phyloP scores from a whole-genome alignment of 1,140 invertebrate genomes.

The Ips typographus region DNA sequence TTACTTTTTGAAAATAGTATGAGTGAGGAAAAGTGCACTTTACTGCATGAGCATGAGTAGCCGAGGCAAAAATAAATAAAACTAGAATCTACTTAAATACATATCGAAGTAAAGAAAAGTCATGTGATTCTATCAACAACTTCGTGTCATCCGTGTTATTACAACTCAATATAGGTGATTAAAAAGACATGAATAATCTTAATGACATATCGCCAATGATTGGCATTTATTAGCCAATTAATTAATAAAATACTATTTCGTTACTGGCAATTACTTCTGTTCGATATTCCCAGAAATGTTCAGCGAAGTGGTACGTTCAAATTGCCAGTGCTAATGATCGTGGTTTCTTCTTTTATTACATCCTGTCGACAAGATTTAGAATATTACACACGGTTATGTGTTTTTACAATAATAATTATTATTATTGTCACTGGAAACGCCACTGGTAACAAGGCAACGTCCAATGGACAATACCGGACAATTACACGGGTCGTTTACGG shows the following conservation, averaged over 20 bases:
- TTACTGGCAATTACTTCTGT: slow-evolving; percentile 5
- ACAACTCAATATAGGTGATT: no score
- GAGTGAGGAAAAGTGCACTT: no score
- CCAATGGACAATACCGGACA: slow-evolving; percentile 19
- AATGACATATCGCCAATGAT: slow-evolving; percentile 3
- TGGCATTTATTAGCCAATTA: slow-evolving; percentile 10
- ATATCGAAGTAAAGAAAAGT: no score
- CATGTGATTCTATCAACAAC: no score
- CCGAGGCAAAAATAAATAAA: no score
- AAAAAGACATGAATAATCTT: no score
- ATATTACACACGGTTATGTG: neutral
- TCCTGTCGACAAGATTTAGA: neutral
- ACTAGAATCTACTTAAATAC: no score
- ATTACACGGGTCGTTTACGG: slow-evolving; percentile 19
- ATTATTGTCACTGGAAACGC: no score
- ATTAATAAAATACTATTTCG: slow-evolving; percentile 8
- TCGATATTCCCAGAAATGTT: slow-evolving; percentile 1
- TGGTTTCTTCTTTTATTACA: neutral
- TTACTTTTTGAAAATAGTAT: no score
- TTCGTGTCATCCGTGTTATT: no score
- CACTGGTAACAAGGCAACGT: neutral
- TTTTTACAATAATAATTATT: no score
- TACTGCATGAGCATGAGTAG: no score
- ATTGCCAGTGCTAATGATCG: neutral
- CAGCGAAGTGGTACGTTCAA: slow-evolving; percentile 1